Evolutionary conservation across 2,888 invertebrate species (phyloP).

Genomic region (Troides helena): DNA sequence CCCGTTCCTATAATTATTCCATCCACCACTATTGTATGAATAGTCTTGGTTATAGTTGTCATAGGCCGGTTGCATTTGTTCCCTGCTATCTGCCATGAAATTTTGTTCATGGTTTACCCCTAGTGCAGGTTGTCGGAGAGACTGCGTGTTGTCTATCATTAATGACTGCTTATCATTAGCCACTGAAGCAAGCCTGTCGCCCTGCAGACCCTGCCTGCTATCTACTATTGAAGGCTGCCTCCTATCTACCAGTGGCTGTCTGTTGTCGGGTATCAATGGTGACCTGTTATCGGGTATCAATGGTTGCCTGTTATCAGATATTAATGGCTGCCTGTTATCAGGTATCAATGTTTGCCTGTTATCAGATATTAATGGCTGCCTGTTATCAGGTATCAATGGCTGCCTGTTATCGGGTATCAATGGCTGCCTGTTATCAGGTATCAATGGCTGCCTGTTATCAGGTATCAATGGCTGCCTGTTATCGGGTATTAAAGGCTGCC

Average conservation of each 20-base stretch:
- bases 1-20: slow-evolving; percentile 12
- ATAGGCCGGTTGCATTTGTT: slow-evolving; percentile 4
- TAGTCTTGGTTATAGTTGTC: slow-evolving; percentile 22
- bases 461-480: not conserved
- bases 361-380: not conserved
- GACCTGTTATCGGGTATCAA: not conserved
- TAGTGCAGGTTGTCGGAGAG: no score
- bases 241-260: not conserved
- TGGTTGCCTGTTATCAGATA: slow-evolving; percentile 3
- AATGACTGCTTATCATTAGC: not conserved
- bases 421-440: not conserved
- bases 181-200: not conserved
- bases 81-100: slow-evolving; percentile 10
- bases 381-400: not conserved
- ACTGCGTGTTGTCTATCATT: not conserved
- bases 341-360: not conserved
- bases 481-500: slow-evolving; percentile 1
- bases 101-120: not conserved
- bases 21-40: slow-evolving; percentile 2
- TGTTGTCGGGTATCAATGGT: no score
- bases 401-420: no score
- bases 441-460: slow-evolving; percentile 6
- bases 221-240: not conserved
- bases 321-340: slow-evolving; percentile 1
- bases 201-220: not conserved